These are phyloP conservation scores for Daboia siamensis DNA, from an alignment of 2,113 vertebrate genomes.

Conservation along the genomic window DNA sequence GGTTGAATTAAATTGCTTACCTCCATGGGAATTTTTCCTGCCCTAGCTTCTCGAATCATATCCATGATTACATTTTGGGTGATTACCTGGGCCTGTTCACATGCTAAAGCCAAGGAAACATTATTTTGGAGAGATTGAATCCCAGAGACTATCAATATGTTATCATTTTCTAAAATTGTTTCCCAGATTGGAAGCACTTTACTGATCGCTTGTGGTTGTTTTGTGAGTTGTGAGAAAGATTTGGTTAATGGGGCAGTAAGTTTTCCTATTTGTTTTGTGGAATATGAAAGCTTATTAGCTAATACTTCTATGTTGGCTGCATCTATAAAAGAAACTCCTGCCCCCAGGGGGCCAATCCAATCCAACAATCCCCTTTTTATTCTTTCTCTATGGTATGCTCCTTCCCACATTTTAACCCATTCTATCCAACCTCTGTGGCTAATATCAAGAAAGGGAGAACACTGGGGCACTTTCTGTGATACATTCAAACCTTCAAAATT, in stretches of 20 bases:
- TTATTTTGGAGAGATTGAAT: slow-evolving; percentile 18
- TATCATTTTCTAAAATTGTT: slow-evolving; percentile 9
- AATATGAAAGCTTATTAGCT: slow-evolving; percentile 27
- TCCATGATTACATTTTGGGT: slow-evolving; percentile 15
- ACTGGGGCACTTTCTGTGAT: slow-evolving; percentile 8
- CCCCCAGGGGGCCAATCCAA: slow-evolving; percentile 5
- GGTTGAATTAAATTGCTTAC: slow-evolving; percentile 15
- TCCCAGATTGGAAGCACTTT: slow-evolving; percentile 24
- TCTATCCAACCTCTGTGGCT: slow-evolving; percentile 17
- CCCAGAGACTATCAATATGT: slow-evolving; percentile 8
- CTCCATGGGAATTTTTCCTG: slow-evolving; percentile 20
- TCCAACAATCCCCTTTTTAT: slow-evolving; percentile 6
- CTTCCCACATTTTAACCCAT: slow-evolving; percentile 25
- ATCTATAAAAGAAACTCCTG: slow-evolving; percentile 17
- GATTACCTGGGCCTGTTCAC: slow-evolving; percentile 11
- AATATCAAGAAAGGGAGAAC: slow-evolving; percentile 8
- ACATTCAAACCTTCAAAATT: slow-evolving; percentile 21
- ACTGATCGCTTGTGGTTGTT: slow-evolving; percentile 13
- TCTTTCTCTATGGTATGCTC: background rate
- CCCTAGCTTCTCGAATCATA: slow-evolving; percentile 22
- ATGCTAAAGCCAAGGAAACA: slow-evolving; percentile 14
- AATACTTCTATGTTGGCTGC: slow-evolving; percentile 22
- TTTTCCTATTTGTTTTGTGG: slow-evolving; percentile 18
- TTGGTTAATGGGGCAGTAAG: slow-evolving; percentile 5
- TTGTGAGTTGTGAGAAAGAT: slow-evolving; percentile 12